Evolutionary conservation across 53 echinoderm and acorn worm genomes (phyloP).

Genomic region (Luidia sarsii): DNA sequence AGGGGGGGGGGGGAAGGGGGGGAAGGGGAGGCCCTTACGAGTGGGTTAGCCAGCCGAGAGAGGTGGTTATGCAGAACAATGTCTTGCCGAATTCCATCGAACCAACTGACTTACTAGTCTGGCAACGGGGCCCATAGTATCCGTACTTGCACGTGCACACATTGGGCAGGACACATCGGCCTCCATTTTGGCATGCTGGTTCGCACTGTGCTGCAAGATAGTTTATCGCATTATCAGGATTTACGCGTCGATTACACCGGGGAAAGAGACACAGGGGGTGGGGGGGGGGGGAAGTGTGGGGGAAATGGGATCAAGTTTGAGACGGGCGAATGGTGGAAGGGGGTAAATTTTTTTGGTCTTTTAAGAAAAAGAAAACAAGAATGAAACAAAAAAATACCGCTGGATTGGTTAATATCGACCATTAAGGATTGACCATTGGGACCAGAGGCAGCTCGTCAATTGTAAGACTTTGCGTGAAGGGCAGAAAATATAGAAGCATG

Average conservation of each 20-base stretch:
- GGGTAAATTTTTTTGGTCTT: not conserved
- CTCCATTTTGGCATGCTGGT: conserved; percentile 70
- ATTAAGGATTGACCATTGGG: too few relatives aligned
- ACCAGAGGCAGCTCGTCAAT: too few relatives aligned
- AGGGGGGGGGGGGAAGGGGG: too few relatives aligned
- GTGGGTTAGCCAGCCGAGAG: conserved; percentile 1
- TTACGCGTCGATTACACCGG: conserved; percentile 27
- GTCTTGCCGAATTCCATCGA: not conserved
- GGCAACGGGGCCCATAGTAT: conserved; percentile 83
- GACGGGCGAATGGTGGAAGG: not conserved
- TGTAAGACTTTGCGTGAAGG: too few relatives aligned
- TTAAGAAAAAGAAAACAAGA: not conserved
- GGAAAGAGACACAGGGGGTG: not conserved
- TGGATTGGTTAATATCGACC: too few relatives aligned
- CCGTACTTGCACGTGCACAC: conserved; percentile 81
- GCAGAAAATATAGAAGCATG: too few relatives aligned
- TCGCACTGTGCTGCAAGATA: conserved; percentile 75
- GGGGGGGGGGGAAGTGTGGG: not conserved
- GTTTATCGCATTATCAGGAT: conserved; percentile 28
- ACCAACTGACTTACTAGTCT: conserved; percentile 75
- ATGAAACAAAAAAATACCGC: not conserved
- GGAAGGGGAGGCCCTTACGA: too few relatives aligned
- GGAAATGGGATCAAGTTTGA: not conserved
- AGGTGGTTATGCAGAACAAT: not conserved
- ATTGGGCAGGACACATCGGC: conserved; percentile 69